These are phyloP conservation scores for Erebia epiphron DNA, from an alignment of 2,888 invertebrate genomes.

Conservation along the genomic window DNA sequence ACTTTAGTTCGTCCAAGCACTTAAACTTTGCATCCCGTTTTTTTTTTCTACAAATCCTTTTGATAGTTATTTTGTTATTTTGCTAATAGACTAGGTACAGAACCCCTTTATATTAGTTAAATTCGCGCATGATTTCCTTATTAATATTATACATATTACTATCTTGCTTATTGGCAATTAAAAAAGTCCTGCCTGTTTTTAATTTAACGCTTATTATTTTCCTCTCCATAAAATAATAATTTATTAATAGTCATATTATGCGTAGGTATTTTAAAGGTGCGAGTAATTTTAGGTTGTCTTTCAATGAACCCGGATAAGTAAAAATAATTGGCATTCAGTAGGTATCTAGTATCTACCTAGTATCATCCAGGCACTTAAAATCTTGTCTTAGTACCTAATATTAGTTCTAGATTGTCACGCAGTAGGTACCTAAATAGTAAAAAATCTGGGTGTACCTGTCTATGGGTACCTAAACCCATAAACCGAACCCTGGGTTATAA, in stretches of 20 bases:
- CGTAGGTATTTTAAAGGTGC: not conserved
- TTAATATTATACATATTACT: not conserved
- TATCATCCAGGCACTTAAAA: not conserved
- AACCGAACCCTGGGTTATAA: too few relatives aligned
- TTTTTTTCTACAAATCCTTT: too few relatives aligned
- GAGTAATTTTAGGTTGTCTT: slow-evolving; percentile 1
- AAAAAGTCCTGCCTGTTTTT: not conserved
- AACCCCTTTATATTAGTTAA: not conserved
- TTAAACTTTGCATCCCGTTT: too few relatives aligned
- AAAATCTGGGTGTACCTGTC: too few relatives aligned
- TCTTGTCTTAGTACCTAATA: not conserved
- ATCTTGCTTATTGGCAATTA: not conserved
- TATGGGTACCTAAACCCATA: too few relatives aligned
- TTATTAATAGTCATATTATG: not conserved
- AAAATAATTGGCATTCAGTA: not conserved
- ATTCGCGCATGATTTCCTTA: not conserved
- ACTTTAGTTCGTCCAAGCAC: too few relatives aligned
- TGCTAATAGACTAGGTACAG: too few relatives aligned
- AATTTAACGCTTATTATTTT: slow-evolving; percentile 1
- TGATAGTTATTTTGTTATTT: too few relatives aligned
- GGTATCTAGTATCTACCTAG: not conserved
- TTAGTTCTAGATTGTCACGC: too few relatives aligned
- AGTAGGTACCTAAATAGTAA: too few relatives aligned
- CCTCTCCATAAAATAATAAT: slow-evolving; percentile 9
- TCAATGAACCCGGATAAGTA: slow-evolving; percentile 18